Percentiles rank a stretch among this genome's conserved stretches.
Evolutionary conservation across 2,888 invertebrate genomes (phyloP).

Genomic region (Neria commutata): DNA sequence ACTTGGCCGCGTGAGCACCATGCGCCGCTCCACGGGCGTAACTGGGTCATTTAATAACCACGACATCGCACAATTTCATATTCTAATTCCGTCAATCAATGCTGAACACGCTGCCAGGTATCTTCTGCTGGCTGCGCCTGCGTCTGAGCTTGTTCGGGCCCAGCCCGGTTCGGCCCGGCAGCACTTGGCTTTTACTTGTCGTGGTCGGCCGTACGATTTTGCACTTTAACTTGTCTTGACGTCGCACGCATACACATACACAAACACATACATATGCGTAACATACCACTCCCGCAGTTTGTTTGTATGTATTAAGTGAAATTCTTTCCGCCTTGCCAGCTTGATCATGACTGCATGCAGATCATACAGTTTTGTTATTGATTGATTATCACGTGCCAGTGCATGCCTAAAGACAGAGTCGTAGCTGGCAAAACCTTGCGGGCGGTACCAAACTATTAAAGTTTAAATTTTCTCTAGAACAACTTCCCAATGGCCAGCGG

Average conservation of each 20-base stretch:
- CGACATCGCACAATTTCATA: constrained; percentile 47
- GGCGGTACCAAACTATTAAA: too few species aligned
- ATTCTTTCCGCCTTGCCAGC: constrained; percentile 46
- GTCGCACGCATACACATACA: constrained; percentile 27
- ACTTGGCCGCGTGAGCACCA: constrained; percentile 39
- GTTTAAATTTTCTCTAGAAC: too few species aligned
- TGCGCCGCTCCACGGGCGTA: constrained; percentile 27
- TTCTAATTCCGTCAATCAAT: constrained; percentile 56
- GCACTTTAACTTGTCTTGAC: constrained; percentile 52
- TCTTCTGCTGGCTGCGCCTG: constrained; percentile 14
- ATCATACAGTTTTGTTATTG: constrained; percentile 37
- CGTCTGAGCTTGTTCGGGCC: constrained; percentile 9
- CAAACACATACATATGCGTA: constrained; percentile 34
- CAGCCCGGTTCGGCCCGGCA: not conserved
- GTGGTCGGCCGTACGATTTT: constrained; percentile 37
- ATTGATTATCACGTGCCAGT: constrained; percentile 54
- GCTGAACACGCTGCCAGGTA: constrained; percentile 35
- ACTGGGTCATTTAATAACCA: constrained; percentile 54
- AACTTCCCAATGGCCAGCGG: too few species aligned
- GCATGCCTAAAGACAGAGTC: too few species aligned
- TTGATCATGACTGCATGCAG: not conserved
- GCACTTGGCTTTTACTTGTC: constrained; percentile 16
- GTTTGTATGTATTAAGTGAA: constrained; percentile 41
- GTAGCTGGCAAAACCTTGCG: too few species aligned
- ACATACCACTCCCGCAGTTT: constrained; percentile 17